Conservation (phyloP, 2,113 vertebrate genomes). For the Phainopepla nitens region DNA sequence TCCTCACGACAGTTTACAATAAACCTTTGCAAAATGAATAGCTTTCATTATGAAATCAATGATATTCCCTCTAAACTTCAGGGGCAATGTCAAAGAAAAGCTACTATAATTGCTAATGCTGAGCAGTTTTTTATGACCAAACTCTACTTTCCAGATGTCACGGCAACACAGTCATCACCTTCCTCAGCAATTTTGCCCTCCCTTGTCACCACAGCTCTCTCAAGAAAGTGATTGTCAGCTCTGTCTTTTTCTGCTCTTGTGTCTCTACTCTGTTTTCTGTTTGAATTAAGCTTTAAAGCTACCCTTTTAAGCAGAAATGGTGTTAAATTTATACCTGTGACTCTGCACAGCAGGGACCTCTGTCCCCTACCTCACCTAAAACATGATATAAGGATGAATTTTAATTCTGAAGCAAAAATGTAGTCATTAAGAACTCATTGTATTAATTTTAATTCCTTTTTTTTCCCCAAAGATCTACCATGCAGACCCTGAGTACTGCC, state of each 20-base stretch:
- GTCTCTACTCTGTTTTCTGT: background rate
- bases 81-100: constrained; percentile 38
- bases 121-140: constrained; percentile 18
- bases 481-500: background rate
- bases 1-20: background rate
- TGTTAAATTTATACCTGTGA: background rate
- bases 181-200: constrained; percentile 30
- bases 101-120: constrained; percentile 45
- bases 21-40: constrained; percentile 45
- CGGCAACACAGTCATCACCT: constrained; percentile 16
- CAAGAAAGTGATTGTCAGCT: background rate
- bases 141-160: constrained; percentile 31
- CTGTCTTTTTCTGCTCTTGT: background rate
- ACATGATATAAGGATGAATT: background rate
- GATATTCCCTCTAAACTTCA: constrained; percentile 35
- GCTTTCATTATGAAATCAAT: constrained; percentile 53
- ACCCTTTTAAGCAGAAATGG: background rate
- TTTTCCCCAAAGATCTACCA: background rate
- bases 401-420: background rate
- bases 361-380: background rate
- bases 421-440: background rate
- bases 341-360: background rate
- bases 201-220: constrained; percentile 7
- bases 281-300: background rate
- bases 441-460: background rate